Evolutionary conservation across 2,797 vertebrate species (phyloP).

Genomic region (Gymnothorax reevesii): DNA sequence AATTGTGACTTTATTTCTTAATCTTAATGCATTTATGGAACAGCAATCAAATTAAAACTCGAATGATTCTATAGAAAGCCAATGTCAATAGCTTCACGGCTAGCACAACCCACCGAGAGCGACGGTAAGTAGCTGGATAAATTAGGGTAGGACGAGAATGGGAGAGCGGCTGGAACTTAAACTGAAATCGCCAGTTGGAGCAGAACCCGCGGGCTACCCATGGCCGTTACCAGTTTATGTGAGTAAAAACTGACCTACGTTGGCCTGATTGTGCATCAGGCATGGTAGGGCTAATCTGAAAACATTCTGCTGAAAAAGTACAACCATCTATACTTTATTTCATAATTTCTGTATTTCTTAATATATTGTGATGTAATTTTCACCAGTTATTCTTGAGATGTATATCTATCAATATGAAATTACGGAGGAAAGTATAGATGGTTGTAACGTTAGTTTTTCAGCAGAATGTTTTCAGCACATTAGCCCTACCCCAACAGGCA

Average conservation of each 20-base stretch:
- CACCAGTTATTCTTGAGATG: too few relatives aligned
- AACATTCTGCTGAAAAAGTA: too few relatives aligned
- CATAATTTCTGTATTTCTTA: too few relatives aligned
- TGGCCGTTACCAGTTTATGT: slow-evolving; percentile 19
- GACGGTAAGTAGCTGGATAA: not conserved
- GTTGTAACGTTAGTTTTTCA: too few relatives aligned
- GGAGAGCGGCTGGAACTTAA: slow-evolving; percentile 14
- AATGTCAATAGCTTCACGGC: not conserved
- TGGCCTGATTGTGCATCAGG: too few relatives aligned
- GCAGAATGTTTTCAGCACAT: too few relatives aligned
- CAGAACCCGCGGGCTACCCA: slow-evolving; percentile 11
- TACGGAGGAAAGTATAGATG: too few relatives aligned
- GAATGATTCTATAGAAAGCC: not conserved
- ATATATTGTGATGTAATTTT: too few relatives aligned
- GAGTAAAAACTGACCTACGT: not conserved
- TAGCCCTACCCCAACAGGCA: not conserved
- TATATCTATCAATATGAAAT: too few relatives aligned
- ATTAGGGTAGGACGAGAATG: not conserved
- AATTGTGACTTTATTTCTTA: not conserved
- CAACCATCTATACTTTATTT: too few relatives aligned
- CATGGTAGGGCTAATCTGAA: too few relatives aligned
- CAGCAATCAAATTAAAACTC: not conserved
- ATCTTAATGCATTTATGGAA: not conserved
- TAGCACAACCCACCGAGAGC: not conserved
- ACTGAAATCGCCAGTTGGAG: slow-evolving; percentile 15